phyloP scores from a whole-genome alignment of 1,140 invertebrate species.

The Metaphire vulgaris region DNA sequence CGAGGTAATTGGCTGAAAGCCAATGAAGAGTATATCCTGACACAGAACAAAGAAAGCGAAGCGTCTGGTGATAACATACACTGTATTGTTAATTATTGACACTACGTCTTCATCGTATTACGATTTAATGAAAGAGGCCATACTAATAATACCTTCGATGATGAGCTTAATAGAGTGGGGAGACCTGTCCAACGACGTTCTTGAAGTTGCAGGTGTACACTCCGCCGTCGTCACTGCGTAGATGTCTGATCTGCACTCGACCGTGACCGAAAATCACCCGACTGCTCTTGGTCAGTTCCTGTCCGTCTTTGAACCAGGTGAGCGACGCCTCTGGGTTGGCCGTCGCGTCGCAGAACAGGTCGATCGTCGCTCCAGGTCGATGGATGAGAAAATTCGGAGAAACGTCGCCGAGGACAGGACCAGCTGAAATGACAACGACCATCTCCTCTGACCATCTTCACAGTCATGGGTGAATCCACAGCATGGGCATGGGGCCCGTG shows the following conservation, averaged over 20 bases:
- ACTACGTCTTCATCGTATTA: too few species aligned
- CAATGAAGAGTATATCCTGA: too few species aligned
- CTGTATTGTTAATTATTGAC: too few species aligned
- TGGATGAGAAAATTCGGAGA: conserved; percentile 37
- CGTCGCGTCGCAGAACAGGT: conserved; percentile 88
- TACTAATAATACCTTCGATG: conserved; percentile 81
- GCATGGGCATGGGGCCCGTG: too few species aligned
- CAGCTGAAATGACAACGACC: too few species aligned
- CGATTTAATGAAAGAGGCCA: too few species aligned
- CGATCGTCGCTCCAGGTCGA: conserved; percentile 70
- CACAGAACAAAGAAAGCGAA: too few species aligned
- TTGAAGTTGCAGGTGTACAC: conserved; percentile 89
- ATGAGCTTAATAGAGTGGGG: conserved; percentile 87
- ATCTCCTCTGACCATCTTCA: too few species aligned
- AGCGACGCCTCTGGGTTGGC: conserved; percentile 58
- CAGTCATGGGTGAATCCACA: too few species aligned
- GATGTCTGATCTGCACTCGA: conserved; percentile 56
- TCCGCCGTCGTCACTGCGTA: conserved; percentile 84
- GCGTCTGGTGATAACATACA: too few species aligned
- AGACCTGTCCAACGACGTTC: conserved; percentile 88
- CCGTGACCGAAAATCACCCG: conserved; percentile 2
- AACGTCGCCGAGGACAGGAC: conserved; percentile 37
- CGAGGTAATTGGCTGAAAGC: too few species aligned
- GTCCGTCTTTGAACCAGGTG: conserved; percentile 39
- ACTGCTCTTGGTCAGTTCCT: conserved; percentile 28